Base-by-base conservation (phyloP, 1,140 invertebrate genomes). In the Callitettix versicolor region DNA sequence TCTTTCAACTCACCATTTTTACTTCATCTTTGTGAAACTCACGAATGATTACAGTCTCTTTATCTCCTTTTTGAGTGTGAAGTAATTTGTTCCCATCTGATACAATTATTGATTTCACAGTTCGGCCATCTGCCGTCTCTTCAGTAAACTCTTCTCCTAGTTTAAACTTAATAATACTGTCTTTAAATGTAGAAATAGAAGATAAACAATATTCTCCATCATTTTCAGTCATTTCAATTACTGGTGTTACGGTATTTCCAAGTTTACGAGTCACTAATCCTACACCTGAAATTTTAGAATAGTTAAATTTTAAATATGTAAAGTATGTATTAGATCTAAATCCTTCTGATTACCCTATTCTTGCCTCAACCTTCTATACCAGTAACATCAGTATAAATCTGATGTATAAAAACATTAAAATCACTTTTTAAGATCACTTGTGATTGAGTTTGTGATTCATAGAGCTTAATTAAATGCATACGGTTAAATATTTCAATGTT, bases 161-260 rank as follows among this genome's bases (percentile, higher is more conserved):
- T 68, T 80, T 87, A 70, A 94, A 95, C 58, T 77, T 82, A 41
- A 87, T 78, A 54, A 82, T 76, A 0, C 81, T 77, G 60, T 79
- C 91, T 68, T 92, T 94, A 69, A 95, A 91, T 1, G 88, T 86
- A 11, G 89, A 90, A 4, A 76, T 77, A 2, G 88, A 89, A 57
- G 82, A 83, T 30, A 94, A 62, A 1, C 78, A 79, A 71, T 84
- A 92, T 3, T 69, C 63, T 59, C 79, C 85, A 49, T 81, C 84
- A 7, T 81, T 79, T 51, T 81, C 75, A 4, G 72, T 76, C 36
- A 92, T 74, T 57, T 89, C 82, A 46, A 90, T 77, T 14, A 81
- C 79, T 7, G 87, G 88, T 15, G 79, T 84, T 1, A 87, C 77
- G 1, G 76, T 69, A 56, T 79, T 80, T 41, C 84, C 89, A 67